Evolutionary conservation across 2,797 vertebrate genomes (phyloP).

Genomic region (Danio aesculapii): DNA sequence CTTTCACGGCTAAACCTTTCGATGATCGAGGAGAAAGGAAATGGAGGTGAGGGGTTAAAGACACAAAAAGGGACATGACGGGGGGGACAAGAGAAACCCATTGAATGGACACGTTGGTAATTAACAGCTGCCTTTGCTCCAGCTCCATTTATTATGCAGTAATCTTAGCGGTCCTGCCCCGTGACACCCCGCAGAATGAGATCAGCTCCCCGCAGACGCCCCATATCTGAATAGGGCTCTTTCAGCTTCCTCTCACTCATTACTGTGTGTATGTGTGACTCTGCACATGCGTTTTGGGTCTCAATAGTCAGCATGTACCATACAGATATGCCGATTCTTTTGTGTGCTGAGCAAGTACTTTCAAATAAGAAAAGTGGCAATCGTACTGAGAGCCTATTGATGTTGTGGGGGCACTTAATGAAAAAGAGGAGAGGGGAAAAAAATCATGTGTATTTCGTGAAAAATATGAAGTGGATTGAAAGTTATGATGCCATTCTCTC

Average conservation of each 20-base stretch:
- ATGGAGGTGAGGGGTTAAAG: constrained; percentile 53
- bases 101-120: constrained; percentile 63
- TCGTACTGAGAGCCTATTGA: constrained; percentile 55
- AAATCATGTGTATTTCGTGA: not conserved
- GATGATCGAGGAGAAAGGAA: constrained; percentile 14
- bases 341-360: constrained; percentile 58
- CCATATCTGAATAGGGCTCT: constrained; percentile 60
- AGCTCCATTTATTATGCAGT: constrained; percentile 65
- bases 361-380: constrained; percentile 58
- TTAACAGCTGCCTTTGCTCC: constrained; percentile 61
- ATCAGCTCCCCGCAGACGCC: constrained; percentile 61
- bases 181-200: constrained; percentile 62
- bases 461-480: constrained; percentile 11
- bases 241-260: constrained; percentile 56
- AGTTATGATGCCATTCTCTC: constrained; percentile 8
- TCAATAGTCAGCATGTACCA: constrained; percentile 58
- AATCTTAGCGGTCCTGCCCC: constrained; percentile 62
- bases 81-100: constrained; percentile 52
- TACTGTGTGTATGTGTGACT: constrained; percentile 43
- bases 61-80: constrained; percentile 56
- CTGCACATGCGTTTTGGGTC: constrained; percentile 38
- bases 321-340: constrained; percentile 60
- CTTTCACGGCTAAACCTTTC: constrained; percentile 1
- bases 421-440: constrained; percentile 30
- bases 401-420: constrained; percentile 52